A percentile compares a stretch with the other conserved stretches of the same genome.
Evolutionary conservation across 2,113 vertebrate species (phyloP).

Genomic region (Calypte anna): DNA sequence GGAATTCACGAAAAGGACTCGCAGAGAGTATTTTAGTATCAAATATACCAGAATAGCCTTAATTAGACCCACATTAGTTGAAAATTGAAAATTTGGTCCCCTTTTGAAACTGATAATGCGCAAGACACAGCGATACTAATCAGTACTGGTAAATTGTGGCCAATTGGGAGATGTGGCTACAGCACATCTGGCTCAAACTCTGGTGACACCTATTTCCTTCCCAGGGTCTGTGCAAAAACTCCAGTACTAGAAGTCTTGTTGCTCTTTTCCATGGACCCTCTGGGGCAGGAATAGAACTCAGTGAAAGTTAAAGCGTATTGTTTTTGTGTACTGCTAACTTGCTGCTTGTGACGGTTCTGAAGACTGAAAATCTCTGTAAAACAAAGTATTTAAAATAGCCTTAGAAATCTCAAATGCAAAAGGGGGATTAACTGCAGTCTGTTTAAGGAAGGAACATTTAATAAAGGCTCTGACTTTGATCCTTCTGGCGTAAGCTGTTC

Average conservation of each 20-base stretch:
- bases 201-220: slow-evolving; percentile 23
- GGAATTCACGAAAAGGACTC: slow-evolving; percentile 74
- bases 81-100: slow-evolving; percentile 69
- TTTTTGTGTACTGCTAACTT: slow-evolving; percentile 54
- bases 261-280: not conserved
- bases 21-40: slow-evolving; percentile 80
- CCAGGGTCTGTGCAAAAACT: slow-evolving; percentile 19
- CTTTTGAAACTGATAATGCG: slow-evolving; percentile 8
- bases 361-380: slow-evolving; percentile 61
- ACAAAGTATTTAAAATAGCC: slow-evolving; percentile 49
- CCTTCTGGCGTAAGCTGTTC: slow-evolving; percentile 47
- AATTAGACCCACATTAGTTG: slow-evolving; percentile 74
- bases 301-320: slow-evolving; percentile 34
- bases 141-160: not conserved
- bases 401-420: slow-evolving; percentile 40
- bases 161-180: not conserved
- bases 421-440: slow-evolving; percentile 60
- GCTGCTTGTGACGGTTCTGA: slow-evolving; percentile 54
- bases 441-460: slow-evolving; percentile 76
- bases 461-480: slow-evolving; percentile 83
- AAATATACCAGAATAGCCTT: slow-evolving; percentile 81
- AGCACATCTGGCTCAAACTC: slow-evolving; percentile 1
- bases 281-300: not conserved
- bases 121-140: slow-evolving; percentile 23
- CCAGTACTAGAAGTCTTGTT: not conserved